These are phyloP conservation scores for Atopsyche davidsoni DNA, from an alignment of 1,140 invertebrate genomes.

Conservation along the genomic window DNA sequence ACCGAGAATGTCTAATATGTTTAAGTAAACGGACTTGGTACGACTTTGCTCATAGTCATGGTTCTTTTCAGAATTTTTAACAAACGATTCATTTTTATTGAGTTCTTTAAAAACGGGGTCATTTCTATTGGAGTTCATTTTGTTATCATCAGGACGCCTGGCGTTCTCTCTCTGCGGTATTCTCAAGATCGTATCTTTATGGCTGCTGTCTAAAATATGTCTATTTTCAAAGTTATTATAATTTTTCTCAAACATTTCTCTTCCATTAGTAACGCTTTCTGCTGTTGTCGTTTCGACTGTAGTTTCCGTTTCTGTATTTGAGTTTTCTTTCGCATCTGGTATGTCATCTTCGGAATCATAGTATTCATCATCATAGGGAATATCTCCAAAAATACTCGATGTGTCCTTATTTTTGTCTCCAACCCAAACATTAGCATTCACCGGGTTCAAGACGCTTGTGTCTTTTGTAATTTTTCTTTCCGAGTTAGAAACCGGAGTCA, in stretches of 20 bases:
- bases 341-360: constrained; percentile 26
- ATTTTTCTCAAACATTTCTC: too few species aligned
- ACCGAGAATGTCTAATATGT: constrained; percentile 27
- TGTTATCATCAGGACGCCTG: neutral
- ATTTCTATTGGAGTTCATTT: neutral
- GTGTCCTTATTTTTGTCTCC: constrained; percentile 12
- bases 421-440: constrained; percentile 24
- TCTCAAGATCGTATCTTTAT: neutral
- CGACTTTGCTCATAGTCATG: constrained; percentile 19
- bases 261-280: neutral
- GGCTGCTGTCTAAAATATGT: neutral
- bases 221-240: too few species aligned
- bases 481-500: constrained; percentile 12
- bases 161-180: neutral
- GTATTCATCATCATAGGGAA: constrained; percentile 25
- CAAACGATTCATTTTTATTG: neutral
- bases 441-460: constrained; percentile 16
- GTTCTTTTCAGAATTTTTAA: neutral
- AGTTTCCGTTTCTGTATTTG: constrained; percentile 2
- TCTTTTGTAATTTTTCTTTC: constrained; percentile 8
- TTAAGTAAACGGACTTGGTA: constrained; percentile 23
- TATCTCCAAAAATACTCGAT: constrained; percentile 15
- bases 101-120: constrained; percentile 7
- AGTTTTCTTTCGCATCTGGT: constrained; percentile 13
- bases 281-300: neutral